Conservation (phyloP, 2,797 vertebrate species). For the Myotis vivesi region DNA sequence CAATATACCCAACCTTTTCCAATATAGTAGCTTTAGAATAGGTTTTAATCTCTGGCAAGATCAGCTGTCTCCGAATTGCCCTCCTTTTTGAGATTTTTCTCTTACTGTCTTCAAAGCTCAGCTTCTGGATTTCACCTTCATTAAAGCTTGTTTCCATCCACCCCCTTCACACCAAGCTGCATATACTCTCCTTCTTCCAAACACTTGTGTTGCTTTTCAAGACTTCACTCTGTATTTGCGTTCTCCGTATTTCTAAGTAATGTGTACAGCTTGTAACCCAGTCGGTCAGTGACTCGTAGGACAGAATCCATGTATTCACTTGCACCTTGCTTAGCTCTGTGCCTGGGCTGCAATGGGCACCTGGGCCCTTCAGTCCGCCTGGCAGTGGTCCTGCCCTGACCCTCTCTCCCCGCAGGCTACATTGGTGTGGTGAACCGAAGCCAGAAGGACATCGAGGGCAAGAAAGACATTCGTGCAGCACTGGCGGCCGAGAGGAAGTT, state of each 20-base stretch:
- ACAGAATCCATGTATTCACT: not conserved
- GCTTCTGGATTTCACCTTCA: not conserved
- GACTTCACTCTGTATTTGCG: accelerated
- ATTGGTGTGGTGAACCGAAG: slow-evolving; percentile 98
- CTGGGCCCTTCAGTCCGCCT: not conserved
- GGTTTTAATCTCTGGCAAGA: not conserved
- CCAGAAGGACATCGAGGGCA: slow-evolving; percentile 98
- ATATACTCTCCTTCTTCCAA: not conserved
- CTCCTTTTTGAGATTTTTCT: not conserved
- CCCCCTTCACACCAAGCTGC: not conserved
- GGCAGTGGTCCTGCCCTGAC: not conserved
- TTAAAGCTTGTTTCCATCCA: not conserved
- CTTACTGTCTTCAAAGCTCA: not conserved
- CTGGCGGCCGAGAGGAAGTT: slow-evolving; percentile 97
- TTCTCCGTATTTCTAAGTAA: not conserved
- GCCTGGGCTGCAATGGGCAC: not conserved
- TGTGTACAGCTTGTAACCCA: accelerated
- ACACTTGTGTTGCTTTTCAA: accelerated
- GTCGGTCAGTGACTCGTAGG: not conserved
- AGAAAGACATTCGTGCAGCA: slow-evolving; percentile 95
- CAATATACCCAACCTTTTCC: not conserved
- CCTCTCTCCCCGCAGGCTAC: slow-evolving; percentile 87
- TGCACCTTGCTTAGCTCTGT: not conserved
- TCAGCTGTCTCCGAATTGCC: not conserved
- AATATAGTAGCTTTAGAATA: not conserved